Base-by-base conservation (phyloP, 2,113 vertebrate genomes). In the Phalacrocorax brasilianus region DNA sequence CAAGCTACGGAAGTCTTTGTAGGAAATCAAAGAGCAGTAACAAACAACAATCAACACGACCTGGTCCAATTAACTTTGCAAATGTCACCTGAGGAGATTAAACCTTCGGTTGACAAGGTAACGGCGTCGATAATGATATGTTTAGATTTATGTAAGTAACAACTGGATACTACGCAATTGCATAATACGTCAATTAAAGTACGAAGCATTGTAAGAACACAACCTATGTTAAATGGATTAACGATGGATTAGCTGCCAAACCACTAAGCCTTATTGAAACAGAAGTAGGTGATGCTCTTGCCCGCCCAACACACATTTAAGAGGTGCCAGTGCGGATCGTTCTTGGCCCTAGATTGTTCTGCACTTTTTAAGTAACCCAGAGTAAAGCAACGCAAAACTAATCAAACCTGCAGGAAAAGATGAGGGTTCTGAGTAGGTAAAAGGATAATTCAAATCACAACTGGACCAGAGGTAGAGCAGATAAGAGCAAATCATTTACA, bases 301-400 rank as follows among this genome's bases (percentile, higher is more conserved):
- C 21, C 28, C 53, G 17, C 38, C 62, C 52, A 42, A 20, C 8
- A 23, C 40, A 5, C 56, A 5, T 16, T 15, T 3, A 22, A 30
- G 45, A 77, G 58, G 38, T 0, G 1, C 70, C 70, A 59, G 56
- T 0, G 0, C 63, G 65, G 33, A 13, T 8, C 66, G 24, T 12
- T 12, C 65, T 14, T 8, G 58, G 35, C 24, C 74, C 11, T 3
- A 8, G 3, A 8, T 1, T n/a, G 35, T 14, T 53, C 59, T 23
- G 12, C 3, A 17, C 13, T 40, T 42, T 49, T 68, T 50, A 74
- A n/a, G 21, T 28, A 63, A 44, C 6, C 47, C n/a, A 17, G 67
- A 26, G 12, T 11, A 71, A 83, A 83, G 47, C 38, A 47, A 59
- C 6, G 9, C 21, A 9, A 79, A 61, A 38, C 10, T 21, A n/a